phyloP scores from a whole-genome alignment of 1,140 invertebrate genomes.

The Musca domestica region DNA sequence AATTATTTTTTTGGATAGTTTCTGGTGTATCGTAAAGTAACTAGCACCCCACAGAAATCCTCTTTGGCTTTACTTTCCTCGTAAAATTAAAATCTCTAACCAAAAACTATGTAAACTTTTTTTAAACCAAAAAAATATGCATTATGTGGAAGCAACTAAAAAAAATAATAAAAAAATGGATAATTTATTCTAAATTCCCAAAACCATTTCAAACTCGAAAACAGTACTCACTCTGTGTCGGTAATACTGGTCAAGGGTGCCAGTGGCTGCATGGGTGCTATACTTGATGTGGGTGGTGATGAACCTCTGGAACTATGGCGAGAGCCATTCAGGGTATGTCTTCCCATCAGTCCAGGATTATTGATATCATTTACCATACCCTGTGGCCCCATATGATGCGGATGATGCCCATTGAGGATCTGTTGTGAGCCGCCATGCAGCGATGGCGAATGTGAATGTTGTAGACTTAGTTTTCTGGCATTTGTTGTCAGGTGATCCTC shows the following conservation, averaged over 20 bases:
- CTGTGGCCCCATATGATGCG: slow-evolving; percentile 26
- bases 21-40: no score
- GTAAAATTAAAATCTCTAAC: not conserved
- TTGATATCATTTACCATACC: slow-evolving; percentile 57
- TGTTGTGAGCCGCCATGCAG: slow-evolving; percentile 52
- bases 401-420: slow-evolving; percentile 27
- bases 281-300: slow-evolving; percentile 43
- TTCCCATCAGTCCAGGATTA: slow-evolving; percentile 54
- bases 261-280: slow-evolving; percentile 56
- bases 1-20: no score
- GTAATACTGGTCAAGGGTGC: slow-evolving; percentile 62
- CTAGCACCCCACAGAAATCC: no score
- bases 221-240: slow-evolving; percentile 60
- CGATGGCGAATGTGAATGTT: slow-evolving; percentile 33
- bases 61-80: not conserved
- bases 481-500: slow-evolving; percentile 58
- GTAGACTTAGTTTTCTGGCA: slow-evolving; percentile 54
- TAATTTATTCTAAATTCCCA: not conserved
- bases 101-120: no score
- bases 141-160: not conserved
- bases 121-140: slow-evolving; percentile 12
- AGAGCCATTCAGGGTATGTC: slow-evolving; percentile 53
- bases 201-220: not conserved
- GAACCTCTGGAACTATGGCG: slow-evolving; percentile 46
- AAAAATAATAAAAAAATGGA: slow-evolving; percentile 3